phyloP scores from a whole-genome alignment of 2,888 invertebrate genomes.

The Ganaspis brasiliensis region DNA sequence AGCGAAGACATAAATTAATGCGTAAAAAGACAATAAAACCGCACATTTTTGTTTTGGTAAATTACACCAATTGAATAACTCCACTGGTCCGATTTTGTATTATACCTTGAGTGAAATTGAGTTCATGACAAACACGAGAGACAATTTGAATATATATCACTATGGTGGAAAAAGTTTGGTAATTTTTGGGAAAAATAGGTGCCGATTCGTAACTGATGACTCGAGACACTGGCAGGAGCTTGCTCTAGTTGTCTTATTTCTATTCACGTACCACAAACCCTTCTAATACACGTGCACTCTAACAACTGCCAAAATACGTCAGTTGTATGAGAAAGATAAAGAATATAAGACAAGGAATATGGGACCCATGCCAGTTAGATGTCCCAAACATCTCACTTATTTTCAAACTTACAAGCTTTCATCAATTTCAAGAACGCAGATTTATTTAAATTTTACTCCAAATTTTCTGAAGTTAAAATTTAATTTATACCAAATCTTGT shows the following conservation, averaged over 20 bases:
- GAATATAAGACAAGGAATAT: slow-evolving; percentile 37
- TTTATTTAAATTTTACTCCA: neutral
- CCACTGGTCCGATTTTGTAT: neutral
- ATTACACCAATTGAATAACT: neutral
- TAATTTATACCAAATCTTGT: too few relatives aligned
- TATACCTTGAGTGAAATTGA: slow-evolving; percentile 3
- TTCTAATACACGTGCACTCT: slow-evolving; percentile 40
- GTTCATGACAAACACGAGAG: neutral
- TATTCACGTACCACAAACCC: slow-evolving; percentile 68
- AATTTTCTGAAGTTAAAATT: too few relatives aligned
- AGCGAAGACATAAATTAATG: neutral
- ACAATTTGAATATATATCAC: slow-evolving; percentile 12
- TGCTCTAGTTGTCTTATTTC: slow-evolving; percentile 65
- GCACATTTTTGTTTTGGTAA: neutral
- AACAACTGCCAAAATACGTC: slow-evolving; percentile 64
- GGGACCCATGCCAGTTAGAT: slow-evolving; percentile 66
- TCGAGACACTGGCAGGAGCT: slow-evolving; percentile 57
- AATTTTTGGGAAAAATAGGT: neutral
- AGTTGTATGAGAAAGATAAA: slow-evolving; percentile 49
- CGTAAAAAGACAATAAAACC: neutral
- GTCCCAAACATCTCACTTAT: slow-evolving; percentile 42
- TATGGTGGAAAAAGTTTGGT: neutral
- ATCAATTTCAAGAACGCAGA: neutral
- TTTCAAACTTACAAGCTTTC: neutral
- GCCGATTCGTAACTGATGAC: slow-evolving; percentile 51